Base-by-base conservation (phyloP, 2,888 invertebrate species). In the Leptopilina drosophilae region DNA sequence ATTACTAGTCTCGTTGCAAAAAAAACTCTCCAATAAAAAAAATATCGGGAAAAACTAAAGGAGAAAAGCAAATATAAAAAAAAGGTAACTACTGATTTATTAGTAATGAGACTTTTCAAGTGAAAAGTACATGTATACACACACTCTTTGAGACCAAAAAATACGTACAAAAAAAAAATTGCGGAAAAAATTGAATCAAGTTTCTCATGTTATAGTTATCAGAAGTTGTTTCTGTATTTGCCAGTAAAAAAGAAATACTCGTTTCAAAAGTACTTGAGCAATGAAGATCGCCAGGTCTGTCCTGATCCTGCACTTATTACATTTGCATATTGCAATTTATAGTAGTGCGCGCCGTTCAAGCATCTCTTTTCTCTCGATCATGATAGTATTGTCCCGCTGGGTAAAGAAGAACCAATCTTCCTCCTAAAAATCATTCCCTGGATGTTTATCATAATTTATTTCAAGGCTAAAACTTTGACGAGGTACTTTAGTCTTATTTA, bases 241-340 rank as follows among this genome's bases (percentile, higher is more conserved):
- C 46, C 64, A 76, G 15, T n/a, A 40, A n/a, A 33, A 76, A 46
- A 42, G 33, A 14, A 49, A 76, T 76, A 33, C 69, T 69, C 53
- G 69, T 33, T 49, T 64, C 15, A 53, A 66, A 42, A 59, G 62
- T 42, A 64, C 64, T 76, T 76, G 76, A n/a, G 26, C 56, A 49
- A 80, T 69, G 82, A 82, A 69, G 82, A 78, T 79, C 78, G 77
- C 33, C 79, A 65, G 79, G 75, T 73, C 46, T 20, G 75, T 33
- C 77, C 81, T 77, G 82, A 80, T 80, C 77, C 79, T 81, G 78
- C 84, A 83, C 84, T 89, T 87, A 88, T 87, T 87, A 87, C 87
- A 89, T 89, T 89, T 88, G 86, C 89, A 89, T 89, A 88, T 81
- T 66, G 88, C 85, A 86, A 89, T 89, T 88, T 89, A 88, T 88